Percentiles rank a stretch among this genome's conserved stretches.
Conservation (phyloP, 2,113 vertebrate genomes). For the Ornithorhynchus anatinus region DNA sequence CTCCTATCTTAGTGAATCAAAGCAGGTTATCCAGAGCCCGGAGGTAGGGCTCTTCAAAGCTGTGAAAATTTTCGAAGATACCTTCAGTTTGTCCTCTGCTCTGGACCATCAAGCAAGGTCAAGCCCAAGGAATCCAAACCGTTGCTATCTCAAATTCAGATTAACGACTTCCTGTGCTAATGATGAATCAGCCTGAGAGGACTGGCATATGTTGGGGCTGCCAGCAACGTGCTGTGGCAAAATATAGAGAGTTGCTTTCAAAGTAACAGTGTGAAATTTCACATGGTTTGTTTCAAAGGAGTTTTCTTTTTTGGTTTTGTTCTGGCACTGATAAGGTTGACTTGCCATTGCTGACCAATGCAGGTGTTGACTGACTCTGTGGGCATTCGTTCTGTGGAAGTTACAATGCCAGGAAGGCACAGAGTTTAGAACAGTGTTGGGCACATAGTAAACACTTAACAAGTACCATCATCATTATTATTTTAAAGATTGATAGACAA, state of each 20-base stretch:
- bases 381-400: too few relatives aligned
- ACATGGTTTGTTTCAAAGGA: background rate
- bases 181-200: conserved; percentile 51
- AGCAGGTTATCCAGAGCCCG: background rate
- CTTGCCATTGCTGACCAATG: too few relatives aligned
- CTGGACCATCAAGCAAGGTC: background rate
- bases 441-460: too few relatives aligned
- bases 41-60: conserved; percentile 26
- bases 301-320: background rate
- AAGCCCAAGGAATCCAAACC: conserved; percentile 35
- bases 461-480: too few relatives aligned
- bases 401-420: background rate
- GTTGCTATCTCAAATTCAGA: conserved; percentile 49
- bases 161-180: conserved; percentile 44
- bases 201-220: conserved; percentile 54
- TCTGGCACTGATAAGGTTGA: background rate
- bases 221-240: conserved; percentile 49
- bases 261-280: background rate
- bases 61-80: background rate
- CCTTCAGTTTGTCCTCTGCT: conserved; percentile 27
- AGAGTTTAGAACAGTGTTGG: background rate
- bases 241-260: fast-evolving
- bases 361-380: too few relatives aligned
- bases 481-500: background rate
- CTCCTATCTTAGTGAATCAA: background rate